Percentiles rank a stretch among this genome's conserved stretches.
phyloP scores from a whole-genome alignment of 2,113 vertebrate species.

The Eptesicus fuscus region DNA sequence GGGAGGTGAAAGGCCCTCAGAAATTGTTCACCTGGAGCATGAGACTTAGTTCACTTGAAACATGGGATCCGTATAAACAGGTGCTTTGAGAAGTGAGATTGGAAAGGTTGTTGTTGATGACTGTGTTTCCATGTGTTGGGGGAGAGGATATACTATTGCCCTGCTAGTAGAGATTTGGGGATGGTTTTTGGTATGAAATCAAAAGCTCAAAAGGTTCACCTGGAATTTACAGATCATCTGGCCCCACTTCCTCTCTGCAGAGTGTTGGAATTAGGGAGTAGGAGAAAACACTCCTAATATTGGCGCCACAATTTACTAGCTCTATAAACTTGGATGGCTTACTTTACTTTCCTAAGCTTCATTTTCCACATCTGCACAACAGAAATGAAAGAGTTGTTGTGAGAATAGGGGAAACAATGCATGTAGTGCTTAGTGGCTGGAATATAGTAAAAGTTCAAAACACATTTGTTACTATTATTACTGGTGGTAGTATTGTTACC shows the following conservation, averaged over 20 bases:
- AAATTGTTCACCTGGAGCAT: background rate
- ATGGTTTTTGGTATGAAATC: background rate
- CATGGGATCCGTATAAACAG: background rate
- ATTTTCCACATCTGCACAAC: background rate
- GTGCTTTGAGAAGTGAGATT: background rate
- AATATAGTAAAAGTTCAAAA: background rate
- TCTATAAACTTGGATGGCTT: background rate
- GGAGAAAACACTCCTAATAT: background rate
- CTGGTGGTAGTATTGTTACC: background rate
- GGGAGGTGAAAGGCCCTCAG: background rate
- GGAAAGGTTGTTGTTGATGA: background rate
- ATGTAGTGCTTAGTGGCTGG: background rate
- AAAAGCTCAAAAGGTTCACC: background rate
- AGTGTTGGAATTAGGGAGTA: background rate
- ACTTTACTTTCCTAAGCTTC: constrained; percentile 9
- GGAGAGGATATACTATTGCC: background rate
- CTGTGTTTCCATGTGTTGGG: background rate
- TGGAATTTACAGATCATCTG: background rate
- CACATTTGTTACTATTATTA: background rate
- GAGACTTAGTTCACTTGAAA: background rate
- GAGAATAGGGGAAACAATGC: background rate
- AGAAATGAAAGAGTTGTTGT: background rate
- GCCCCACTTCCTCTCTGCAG: background rate
- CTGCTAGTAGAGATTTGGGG: background rate
- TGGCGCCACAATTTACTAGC: background rate